Conservation (phyloP, 2,113 vertebrate species). For the Dromaius novaehollandiae region DNA sequence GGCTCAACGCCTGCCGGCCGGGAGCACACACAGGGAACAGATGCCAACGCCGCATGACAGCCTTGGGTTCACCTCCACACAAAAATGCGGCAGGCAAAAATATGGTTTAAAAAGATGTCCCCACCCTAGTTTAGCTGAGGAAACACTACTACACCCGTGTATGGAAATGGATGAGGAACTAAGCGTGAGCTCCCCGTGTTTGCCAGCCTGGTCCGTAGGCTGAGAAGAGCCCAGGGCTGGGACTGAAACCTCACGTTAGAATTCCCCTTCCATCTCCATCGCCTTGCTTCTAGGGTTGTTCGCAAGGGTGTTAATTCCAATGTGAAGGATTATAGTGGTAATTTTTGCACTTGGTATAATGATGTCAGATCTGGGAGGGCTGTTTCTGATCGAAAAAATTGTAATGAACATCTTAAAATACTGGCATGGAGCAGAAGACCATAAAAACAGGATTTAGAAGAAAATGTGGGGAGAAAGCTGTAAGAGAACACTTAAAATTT, state of each 20-base stretch:
- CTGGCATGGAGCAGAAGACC: fast-evolving
- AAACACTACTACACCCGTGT: neutral
- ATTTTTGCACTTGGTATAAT: neutral
- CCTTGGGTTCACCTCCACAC: neutral
- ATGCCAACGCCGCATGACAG: neutral
- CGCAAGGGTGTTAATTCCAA: neutral
- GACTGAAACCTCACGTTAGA: neutral
- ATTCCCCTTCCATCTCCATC: neutral
- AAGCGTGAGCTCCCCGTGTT: neutral
- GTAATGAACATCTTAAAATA: neutral
- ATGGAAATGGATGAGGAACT: neutral
- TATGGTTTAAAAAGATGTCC: neutral
- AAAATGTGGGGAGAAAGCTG: fast-evolving
- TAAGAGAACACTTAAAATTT: neutral
- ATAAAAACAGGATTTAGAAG: neutral
- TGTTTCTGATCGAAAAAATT: neutral
- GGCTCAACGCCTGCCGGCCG: no score
- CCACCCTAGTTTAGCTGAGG: neutral
- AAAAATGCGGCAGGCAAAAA: neutral
- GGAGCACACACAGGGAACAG: neutral
- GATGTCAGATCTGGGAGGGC: neutral
- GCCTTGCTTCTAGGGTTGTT: neutral
- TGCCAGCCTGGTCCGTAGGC: neutral
- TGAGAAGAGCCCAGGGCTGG: neutral
- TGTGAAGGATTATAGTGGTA: neutral